A percentile compares a stretch with the other conserved stretches of the same genome.
phyloP scores from a whole-genome alignment of 1,140 invertebrate species.

The Pseudomyrmex concolor region DNA sequence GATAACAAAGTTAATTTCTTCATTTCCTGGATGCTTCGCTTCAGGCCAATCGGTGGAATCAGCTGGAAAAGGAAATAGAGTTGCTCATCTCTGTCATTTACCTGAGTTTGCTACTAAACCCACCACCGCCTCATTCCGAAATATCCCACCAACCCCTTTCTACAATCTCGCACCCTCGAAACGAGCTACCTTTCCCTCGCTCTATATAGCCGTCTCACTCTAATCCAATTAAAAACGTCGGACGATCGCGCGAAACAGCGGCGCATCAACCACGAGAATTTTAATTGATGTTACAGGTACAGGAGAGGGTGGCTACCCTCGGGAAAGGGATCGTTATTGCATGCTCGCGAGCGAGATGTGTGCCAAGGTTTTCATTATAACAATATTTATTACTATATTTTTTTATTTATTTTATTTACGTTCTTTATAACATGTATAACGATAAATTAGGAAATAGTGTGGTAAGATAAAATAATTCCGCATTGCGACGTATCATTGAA shows the following conservation, averaged over 20 bases:
- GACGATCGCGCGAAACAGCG: slow-evolving; percentile 81
- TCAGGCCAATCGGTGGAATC: slow-evolving; percentile 50
- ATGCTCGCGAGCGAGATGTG: slow-evolving; percentile 33
- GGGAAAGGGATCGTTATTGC: slow-evolving; percentile 56
- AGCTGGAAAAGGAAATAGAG: slow-evolving; percentile 49
- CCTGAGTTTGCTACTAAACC: slow-evolving; percentile 34
- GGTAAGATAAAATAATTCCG: neutral
- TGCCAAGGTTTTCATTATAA: slow-evolving; percentile 44
- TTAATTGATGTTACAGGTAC: slow-evolving; percentile 83
- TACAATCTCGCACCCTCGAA: slow-evolving; percentile 77
- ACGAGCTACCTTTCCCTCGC: slow-evolving; percentile 66
- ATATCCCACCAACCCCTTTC: slow-evolving; percentile 76
- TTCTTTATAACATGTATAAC: neutral
- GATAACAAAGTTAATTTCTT: slow-evolving; percentile 54
- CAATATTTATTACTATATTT: slow-evolving; percentile 37
- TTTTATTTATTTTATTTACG: slow-evolving; percentile 38
- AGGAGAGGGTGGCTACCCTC: slow-evolving; percentile 63
- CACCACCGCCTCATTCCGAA: slow-evolving; percentile 54
- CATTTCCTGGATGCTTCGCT: slow-evolving; percentile 60
- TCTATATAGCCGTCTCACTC: slow-evolving; percentile 76
- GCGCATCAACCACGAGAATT: slow-evolving; percentile 82
- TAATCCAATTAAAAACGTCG: slow-evolving; percentile 84
- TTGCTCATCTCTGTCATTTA: slow-evolving; percentile 73
- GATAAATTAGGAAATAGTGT: neutral
- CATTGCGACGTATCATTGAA: neutral